Percentiles rank a stretch among this genome's conserved stretches.
These are phyloP conservation scores for Trachelus troglodyta DNA, from an alignment of 2,888 invertebrate species.

Conservation along the genomic window DNA sequence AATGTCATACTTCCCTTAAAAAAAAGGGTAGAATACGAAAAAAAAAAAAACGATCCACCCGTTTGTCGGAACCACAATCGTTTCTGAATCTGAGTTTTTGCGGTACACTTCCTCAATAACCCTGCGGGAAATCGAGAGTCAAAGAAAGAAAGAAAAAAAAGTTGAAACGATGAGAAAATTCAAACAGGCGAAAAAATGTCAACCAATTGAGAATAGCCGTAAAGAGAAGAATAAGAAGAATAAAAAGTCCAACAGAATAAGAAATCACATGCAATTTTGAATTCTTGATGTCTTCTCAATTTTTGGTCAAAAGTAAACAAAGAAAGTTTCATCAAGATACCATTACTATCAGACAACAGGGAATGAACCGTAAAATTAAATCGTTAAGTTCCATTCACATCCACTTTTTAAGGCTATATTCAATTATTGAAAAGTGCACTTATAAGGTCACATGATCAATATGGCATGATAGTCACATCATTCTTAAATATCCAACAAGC, in stretches of 20 bases:
- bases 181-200: not conserved
- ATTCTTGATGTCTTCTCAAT: not conserved
- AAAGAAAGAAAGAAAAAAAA: not conserved
- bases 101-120: not conserved
- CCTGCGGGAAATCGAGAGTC: not conserved
- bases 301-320: not conserved
- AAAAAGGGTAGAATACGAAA: not conserved
- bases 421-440: not conserved
- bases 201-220: not conserved
- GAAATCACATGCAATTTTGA: not conserved
- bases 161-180: not conserved
- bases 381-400: conserved; percentile 38
- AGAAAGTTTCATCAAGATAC: not conserved
- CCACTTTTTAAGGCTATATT: not conserved
- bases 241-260: not conserved
- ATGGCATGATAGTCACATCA: not conserved
- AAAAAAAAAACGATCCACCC: not conserved
- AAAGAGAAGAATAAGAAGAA: not conserved
- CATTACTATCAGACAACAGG: conserved; percentile 22
- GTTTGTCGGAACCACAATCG: not conserved
- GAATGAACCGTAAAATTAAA: conserved; percentile 50
- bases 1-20: not conserved
- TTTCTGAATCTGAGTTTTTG: not conserved
- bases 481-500: not conserved
- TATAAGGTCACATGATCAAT: not conserved